phyloP scores from a whole-genome alignment of 2,888 invertebrate species.

The Agonum fuliginosum region DNA sequence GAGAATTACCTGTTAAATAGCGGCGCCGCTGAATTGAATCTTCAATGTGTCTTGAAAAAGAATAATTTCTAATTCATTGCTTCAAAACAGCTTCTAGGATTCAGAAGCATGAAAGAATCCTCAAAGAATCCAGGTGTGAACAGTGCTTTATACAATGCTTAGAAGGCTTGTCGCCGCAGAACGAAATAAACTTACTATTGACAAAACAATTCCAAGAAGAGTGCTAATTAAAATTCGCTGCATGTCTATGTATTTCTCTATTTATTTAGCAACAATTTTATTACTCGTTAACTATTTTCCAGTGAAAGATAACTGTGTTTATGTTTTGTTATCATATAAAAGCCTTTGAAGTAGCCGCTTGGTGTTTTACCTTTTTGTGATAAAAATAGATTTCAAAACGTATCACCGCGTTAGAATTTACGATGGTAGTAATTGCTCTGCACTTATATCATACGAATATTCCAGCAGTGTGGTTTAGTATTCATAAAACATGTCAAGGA shows the following conservation, averaged over 20 bases:
- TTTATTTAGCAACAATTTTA: background rate
- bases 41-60: no score
- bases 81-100: no score
- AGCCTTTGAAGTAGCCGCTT: constrained; percentile 11
- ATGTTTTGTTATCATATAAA: background rate
- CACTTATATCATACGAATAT: constrained; percentile 10
- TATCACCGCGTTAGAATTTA: background rate
- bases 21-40: no score
- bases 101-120: no score
- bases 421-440: background rate
- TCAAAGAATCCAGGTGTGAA: no score
- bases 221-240: no score
- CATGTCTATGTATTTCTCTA: background rate
- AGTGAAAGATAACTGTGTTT: constrained; percentile 2
- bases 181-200: no score
- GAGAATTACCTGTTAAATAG: no score
- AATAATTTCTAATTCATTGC: no score
- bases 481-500: constrained; percentile 38
- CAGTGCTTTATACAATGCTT: no score
- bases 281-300: background rate
- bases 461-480: background rate
- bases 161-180: no score
- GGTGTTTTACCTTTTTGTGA: background rate
- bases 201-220: no score
- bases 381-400: background rate